Evolutionary conservation across 2,113 vertebrate genomes (phyloP), one percentile per base, ranked within the genome.

Genomic region (Climacteris rufus): DNA sequence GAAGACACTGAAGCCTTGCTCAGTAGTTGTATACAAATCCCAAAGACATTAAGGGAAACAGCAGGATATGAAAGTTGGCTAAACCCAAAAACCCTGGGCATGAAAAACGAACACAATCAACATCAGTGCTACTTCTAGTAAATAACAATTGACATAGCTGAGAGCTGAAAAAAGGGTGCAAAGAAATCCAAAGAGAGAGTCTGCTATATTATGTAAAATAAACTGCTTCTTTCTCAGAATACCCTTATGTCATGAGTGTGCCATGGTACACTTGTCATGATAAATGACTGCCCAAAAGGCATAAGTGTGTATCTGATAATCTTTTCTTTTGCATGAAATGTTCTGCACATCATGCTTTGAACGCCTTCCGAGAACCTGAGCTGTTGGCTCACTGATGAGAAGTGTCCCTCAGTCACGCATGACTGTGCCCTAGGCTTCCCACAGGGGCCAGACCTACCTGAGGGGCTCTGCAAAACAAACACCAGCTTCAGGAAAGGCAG

Each of bases 401-500:
- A 4, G 15, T 8, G 53, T 42, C 30, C 42, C 70, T 87, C 42
- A 1, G 52, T 80, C 20, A 80, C 1, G 7, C 71, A 37, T n/a
- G 75, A 50, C 71, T 93, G 53, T 37, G 37, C 42, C 39, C 22
- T 18, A 77, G 75, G 31, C n/a, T 77, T 80, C 69, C 64, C 59
- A n/a, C 23, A 60, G 89, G 65, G 63, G 63, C 42, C 75, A 35
- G 72, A 91, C 31, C 47, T 50, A 66, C 91, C 91, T 85, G 93
- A 33, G 54, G 59, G 82, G 82, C 92, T 93, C 82, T 85, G 82
- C 75, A 96, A 86, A 93, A 83, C 85, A 86, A 95, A 93, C 78
- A 80, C 6, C 71, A 86, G 75, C 71, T 83, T 42, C 91, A 77
- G 68, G 20, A 39, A 57, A 86, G 81, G 77, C 87, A 89, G 85